Conservation (phyloP, 2,888 invertebrate genomes). For the Apamea monoglypha region DNA sequence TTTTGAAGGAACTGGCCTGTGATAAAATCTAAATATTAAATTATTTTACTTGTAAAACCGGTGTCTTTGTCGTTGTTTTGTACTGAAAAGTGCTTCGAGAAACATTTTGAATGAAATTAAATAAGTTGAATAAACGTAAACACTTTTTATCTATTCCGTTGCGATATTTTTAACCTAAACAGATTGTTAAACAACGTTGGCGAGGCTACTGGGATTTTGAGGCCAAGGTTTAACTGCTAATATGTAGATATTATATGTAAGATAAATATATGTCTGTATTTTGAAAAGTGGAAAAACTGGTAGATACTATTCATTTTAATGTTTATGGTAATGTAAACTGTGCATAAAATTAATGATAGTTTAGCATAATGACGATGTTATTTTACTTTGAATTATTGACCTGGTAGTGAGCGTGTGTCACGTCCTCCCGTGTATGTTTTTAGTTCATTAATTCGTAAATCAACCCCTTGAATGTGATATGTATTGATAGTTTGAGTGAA, state of each 20-base stretch:
- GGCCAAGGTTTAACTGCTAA: constrained; percentile 87
- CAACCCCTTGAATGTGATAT: constrained; percentile 77
- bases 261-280: constrained; percentile 77
- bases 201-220: constrained; percentile 86
- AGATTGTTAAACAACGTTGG: constrained; percentile 81
- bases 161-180: constrained; percentile 85
- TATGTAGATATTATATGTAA: constrained; percentile 81
- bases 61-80: constrained; percentile 5
- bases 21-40: constrained; percentile 14
- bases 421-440: constrained; percentile 67
- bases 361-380: constrained; percentile 62
- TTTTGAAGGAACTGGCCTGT: constrained; percentile 8
- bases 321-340: constrained; percentile 54
- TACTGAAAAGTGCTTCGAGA: neutral
- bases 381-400: constrained; percentile 58
- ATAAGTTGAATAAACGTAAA: constrained; percentile 43
- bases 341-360: constrained; percentile 70
- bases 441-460: constrained; percentile 79
- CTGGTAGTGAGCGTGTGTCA: constrained; percentile 62
- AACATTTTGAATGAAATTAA: constrained; percentile 33
- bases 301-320: constrained; percentile 63
- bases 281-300: constrained; percentile 77
- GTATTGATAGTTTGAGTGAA: constrained; percentile 72
- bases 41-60: neutral
- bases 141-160: constrained; percentile 76